These are phyloP conservation scores for Drosophila takahashii DNA, from an alignment of 1,140 invertebrate species.

Conservation along the genomic window DNA sequence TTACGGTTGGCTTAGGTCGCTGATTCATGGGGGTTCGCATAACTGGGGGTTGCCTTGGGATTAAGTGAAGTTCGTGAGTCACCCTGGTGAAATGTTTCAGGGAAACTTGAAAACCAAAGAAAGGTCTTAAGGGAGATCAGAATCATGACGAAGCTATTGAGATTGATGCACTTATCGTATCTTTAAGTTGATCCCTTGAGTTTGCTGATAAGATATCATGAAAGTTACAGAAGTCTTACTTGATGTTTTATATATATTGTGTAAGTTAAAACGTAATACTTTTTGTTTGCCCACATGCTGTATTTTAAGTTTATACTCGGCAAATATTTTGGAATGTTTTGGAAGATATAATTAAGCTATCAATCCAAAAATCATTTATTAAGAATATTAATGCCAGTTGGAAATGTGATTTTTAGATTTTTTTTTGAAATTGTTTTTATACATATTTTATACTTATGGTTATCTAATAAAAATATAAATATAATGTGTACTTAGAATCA, in stretches of 20 bases:
- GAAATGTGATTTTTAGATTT: too few relatives aligned
- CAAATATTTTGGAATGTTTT: too few relatives aligned
- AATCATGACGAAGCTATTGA: constrained; percentile 8
- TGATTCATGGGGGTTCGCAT: constrained; percentile 9
- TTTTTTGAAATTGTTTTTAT: too few relatives aligned
- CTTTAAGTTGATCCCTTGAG: not conserved
- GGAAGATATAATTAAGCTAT: too few relatives aligned
- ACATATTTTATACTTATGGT: too few relatives aligned
- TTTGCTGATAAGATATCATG: not conserved
- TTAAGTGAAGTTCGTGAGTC: constrained; percentile 4
- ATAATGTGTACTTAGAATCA: too few relatives aligned
- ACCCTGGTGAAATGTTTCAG: not conserved
- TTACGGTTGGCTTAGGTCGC: not conserved
- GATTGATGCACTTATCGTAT: constrained; percentile 9
- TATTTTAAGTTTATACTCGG: too few relatives aligned
- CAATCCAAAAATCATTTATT: too few relatives aligned
- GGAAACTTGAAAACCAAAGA: not conserved
- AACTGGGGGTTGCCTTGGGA: constrained; percentile 22
- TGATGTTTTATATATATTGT: not conserved
- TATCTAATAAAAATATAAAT: too few relatives aligned
- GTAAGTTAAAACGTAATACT: not conserved
- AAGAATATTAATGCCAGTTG: too few relatives aligned
- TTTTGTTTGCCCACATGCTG: too few relatives aligned
- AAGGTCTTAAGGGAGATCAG: constrained; percentile 8
- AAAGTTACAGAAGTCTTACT: not conserved